Conservation (phyloP, 2,797 vertebrate genomes). For the Enteromius treurensis region DNA sequence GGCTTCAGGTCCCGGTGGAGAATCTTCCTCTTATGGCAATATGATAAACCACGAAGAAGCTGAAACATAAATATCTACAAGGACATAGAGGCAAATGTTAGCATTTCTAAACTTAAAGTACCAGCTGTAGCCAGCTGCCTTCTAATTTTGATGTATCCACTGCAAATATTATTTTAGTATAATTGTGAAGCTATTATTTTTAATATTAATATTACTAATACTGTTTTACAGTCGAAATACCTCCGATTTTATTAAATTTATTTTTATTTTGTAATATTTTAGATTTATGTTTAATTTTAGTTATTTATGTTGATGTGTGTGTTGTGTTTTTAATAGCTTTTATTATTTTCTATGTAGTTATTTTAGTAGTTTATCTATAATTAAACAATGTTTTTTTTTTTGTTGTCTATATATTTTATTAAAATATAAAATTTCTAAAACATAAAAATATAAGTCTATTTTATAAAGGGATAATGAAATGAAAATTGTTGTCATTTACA, state of each 20-base stretch:
- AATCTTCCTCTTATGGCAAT: constrained; percentile 94
- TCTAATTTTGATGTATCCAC: background rate
- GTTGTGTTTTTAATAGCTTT: background rate
- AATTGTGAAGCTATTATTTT: background rate
- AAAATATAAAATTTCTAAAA: too few species aligned
- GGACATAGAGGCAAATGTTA: constrained; percentile 8
- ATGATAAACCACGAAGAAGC: constrained; percentile 91
- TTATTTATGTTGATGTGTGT: background rate
- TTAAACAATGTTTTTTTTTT: background rate
- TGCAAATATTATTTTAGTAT: background rate
- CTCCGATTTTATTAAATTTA: background rate
- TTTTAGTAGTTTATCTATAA: background rate
- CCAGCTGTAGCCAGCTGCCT: background rate
- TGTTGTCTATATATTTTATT: background rate
- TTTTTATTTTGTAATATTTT: background rate
- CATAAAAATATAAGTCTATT: background rate
- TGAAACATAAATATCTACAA: constrained; percentile 97
- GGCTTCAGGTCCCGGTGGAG: constrained; percentile 96
- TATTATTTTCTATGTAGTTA: background rate
- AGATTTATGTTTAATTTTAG: background rate
- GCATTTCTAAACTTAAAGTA: background rate
- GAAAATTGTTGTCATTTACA: background rate
- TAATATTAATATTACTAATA: background rate
- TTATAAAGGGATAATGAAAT: background rate
- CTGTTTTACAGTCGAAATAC: background rate